Conservation (phyloP, 2,888 invertebrate genomes). For the Phytoseiulus persimilis region DNA sequence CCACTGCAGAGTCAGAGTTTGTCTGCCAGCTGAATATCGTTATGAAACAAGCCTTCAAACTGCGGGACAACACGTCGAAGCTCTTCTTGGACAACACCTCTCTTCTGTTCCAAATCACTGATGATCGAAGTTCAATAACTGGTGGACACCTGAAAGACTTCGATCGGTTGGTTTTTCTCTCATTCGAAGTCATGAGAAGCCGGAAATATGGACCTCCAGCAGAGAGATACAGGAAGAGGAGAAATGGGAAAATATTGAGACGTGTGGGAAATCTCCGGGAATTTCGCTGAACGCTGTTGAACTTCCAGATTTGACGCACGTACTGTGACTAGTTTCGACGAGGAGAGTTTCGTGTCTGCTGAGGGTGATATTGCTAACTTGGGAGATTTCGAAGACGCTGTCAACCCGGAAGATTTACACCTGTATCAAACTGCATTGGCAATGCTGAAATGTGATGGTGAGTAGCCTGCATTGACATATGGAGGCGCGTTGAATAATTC, state of each 20-base stretch:
- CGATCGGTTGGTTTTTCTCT: not conserved
- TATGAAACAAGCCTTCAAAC: constrained; percentile 35
- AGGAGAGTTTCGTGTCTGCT: constrained; percentile 92
- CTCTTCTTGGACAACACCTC: constrained; percentile 27
- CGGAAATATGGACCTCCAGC: too few species aligned
- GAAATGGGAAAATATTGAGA: too few species aligned
- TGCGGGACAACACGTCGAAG: constrained; percentile 18
- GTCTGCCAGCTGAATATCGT: constrained; percentile 32
- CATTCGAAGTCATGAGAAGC: too few species aligned
- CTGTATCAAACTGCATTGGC: constrained; percentile 76
- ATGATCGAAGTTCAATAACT: constrained; percentile 13
- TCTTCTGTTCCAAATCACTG: constrained; percentile 15
- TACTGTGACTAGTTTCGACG: constrained; percentile 52
- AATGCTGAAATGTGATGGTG: constrained; percentile 63
- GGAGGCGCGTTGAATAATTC: too few species aligned
- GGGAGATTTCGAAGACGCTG: constrained; percentile 78
- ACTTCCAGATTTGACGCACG: constrained; percentile 41
- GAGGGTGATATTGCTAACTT: constrained; percentile 77
- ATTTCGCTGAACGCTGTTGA: not conserved
- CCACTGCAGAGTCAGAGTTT: not conserved
- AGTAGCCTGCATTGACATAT: not conserved
- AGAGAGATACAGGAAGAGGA: too few species aligned
- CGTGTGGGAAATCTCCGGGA: too few species aligned
- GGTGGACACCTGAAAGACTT: constrained; percentile 8
- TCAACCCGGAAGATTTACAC: constrained; percentile 67